Percentiles rank a stretch among this genome's conserved stretches.
Conservation (phyloP, 2,888 invertebrate genomes). For the Isotomurus palustris region DNA sequence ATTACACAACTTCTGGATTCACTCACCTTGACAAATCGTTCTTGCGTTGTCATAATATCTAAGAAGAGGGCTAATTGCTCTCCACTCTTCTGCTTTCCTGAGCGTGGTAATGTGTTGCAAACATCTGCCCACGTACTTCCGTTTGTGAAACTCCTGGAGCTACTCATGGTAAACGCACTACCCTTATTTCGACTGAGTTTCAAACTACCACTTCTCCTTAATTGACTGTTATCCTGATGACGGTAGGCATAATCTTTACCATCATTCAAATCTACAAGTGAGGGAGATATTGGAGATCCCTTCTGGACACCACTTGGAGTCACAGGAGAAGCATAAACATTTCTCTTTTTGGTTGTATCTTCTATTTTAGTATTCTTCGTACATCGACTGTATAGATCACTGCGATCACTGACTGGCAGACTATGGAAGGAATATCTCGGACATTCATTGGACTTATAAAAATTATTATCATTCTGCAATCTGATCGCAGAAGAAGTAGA, state of each 20-base stretch:
- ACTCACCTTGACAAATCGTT: conserved; percentile 72
- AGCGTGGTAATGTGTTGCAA: conserved; percentile 38
- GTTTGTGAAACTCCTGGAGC: conserved; percentile 39
- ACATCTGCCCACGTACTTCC: conserved; percentile 25
- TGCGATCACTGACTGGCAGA: conserved; percentile 33
- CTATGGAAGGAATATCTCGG: conserved; percentile 40
- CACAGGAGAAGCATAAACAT: conserved; percentile 25
- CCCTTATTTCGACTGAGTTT: neutral
- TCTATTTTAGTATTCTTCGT: too few relatives aligned
- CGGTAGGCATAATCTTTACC: neutral
- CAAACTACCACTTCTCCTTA: conserved; percentile 17
- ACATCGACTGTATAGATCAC: too few relatives aligned
- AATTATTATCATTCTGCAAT: conserved; percentile 2
- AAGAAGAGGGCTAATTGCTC: conserved; percentile 73
- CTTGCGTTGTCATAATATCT: conserved; percentile 76
- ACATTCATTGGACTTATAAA: conserved; percentile 38
- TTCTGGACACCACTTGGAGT: conserved; percentile 23
- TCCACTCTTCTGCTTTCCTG: conserved; percentile 61
- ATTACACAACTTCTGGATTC: too few relatives aligned
- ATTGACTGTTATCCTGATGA: conserved; percentile 7
- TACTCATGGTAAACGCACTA: conserved; percentile 21
- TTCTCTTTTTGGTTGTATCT: conserved; percentile 21
- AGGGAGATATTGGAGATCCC: conserved; percentile 3
- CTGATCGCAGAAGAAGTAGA: too few relatives aligned
- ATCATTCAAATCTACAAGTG: neutral